These are phyloP conservation scores for Apteryx mantelli DNA, from an alignment of 2,113 vertebrate genomes.

Conservation along the genomic window DNA sequence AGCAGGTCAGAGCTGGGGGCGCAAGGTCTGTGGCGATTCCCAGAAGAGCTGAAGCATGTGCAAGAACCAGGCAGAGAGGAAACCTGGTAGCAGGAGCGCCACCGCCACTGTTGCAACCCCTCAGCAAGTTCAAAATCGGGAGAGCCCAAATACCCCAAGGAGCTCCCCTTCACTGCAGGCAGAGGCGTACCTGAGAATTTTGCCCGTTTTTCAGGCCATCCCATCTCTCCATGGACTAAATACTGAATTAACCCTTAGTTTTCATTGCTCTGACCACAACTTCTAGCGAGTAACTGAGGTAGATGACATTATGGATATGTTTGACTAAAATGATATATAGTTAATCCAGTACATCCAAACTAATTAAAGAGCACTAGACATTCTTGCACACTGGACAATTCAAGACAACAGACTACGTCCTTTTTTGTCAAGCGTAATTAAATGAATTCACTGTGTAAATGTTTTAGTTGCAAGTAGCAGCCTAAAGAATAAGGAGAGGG, in stretches of 20 bases:
- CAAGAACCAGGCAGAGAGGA: fast-evolving
- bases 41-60: fast-evolving
- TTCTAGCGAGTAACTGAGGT: not conserved
- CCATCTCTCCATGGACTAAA: not conserved
- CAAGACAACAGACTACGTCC: not conserved
- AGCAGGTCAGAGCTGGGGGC: fast-evolving
- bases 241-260: not conserved
- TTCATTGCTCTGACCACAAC: not conserved
- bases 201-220: not conserved
- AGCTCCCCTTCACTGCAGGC: fast-evolving
- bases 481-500: not conserved
- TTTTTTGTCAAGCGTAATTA: not conserved
- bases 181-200: not conserved
- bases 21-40: not conserved
- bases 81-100: fast-evolving
- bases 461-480: not conserved
- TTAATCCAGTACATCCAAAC: not conserved
- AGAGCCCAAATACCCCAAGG: not conserved
- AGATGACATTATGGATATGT: fast-evolving
- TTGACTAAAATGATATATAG: not conserved
- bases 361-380: not conserved
- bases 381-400: not conserved
- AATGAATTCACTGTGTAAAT: not conserved
- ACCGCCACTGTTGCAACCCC: fast-evolving
- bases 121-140: not conserved